Conservation (phyloP, 1,140 invertebrate genomes). For the Hylyphantes graminicola region DNA sequence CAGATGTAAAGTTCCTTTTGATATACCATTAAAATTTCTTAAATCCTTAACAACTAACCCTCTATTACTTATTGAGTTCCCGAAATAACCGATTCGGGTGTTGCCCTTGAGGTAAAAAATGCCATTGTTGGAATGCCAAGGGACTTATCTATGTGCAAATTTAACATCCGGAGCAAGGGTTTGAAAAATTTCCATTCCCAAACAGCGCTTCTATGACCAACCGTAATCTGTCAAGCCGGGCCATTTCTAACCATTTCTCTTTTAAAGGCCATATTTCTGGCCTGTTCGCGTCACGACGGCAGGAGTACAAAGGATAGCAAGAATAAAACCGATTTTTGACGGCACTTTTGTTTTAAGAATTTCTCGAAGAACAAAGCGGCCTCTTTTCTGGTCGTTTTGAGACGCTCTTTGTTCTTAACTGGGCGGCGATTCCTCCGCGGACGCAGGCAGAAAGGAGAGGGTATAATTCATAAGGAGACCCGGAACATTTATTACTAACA, state of each 20-base stretch:
- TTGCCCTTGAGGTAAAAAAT: neutral
- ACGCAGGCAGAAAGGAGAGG: neutral
- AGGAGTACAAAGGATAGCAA: neutral
- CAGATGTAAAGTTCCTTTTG: too few relatives aligned
- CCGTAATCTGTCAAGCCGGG: slow-evolving; percentile 35
- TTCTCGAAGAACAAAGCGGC: slow-evolving; percentile 35
- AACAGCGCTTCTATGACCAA: slow-evolving; percentile 32
- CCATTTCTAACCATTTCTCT: slow-evolving; percentile 16
- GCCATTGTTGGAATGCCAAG: neutral
- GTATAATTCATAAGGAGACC: slow-evolving; percentile 9
- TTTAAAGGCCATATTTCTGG: slow-evolving; percentile 31
- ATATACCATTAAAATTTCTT: too few relatives aligned
- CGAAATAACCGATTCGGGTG: too few relatives aligned
- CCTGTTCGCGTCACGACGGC: neutral
- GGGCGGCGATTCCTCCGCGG: slow-evolving; percentile 7
- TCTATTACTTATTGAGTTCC: too few relatives aligned
- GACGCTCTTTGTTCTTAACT: slow-evolving; percentile 25
- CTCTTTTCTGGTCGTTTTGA: slow-evolving; percentile 22
- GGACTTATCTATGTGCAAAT: slow-evolving; percentile 6
- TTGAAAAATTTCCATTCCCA: slow-evolving; percentile 22
- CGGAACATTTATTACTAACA: neutral
- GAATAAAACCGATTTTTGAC: neutral
- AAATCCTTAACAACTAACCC: too few relatives aligned
- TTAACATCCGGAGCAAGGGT: neutral
- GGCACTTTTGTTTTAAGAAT: slow-evolving; percentile 26